phyloP scores from a whole-genome alignment of 2,113 vertebrate genomes.

The Gnathochromis pfefferi region DNA sequence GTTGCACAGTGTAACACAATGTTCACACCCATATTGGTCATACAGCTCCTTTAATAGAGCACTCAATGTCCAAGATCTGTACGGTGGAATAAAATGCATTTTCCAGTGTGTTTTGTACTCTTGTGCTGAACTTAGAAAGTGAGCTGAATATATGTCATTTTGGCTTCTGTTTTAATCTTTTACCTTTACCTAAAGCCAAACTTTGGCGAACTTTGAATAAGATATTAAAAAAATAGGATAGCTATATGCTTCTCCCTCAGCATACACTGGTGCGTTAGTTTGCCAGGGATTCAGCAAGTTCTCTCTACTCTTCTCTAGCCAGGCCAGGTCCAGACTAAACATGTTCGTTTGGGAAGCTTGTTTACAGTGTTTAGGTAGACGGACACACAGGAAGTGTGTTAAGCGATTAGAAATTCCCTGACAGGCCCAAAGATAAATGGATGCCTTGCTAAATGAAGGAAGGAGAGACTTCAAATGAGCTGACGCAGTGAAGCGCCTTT shows the following conservation, averaged over 20 bases:
- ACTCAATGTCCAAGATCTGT: not conserved
- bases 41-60: not conserved
- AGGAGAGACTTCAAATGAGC: slow-evolving; percentile 58
- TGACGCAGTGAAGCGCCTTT: slow-evolving; percentile 21
- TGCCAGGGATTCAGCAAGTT: not conserved
- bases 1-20: not conserved
- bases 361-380: slow-evolving; percentile 42
- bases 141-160: not conserved
- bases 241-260: not conserved
- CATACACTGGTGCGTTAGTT: not conserved
- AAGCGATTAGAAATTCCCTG: slow-evolving; percentile 40
- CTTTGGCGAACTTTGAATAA: slow-evolving; percentile 1
- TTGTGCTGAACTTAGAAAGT: not conserved
- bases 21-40: not conserved
- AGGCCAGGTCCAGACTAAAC: slow-evolving; percentile 48
- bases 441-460: slow-evolving; percentile 54
- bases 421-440: slow-evolving; percentile 59
- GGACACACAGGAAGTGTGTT: slow-evolving; percentile 49
- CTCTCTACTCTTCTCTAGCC: slow-evolving; percentile 2
- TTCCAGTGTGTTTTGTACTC: not conserved
- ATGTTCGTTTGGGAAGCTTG: slow-evolving; percentile 17
- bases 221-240: not conserved
- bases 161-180: not conserved
- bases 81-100: not conserved
- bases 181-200: slow-evolving; percentile 9